phyloP scores from a whole-genome alignment of 1,140 invertebrate genomes.

The Pentalonia nigronervosa region DNA sequence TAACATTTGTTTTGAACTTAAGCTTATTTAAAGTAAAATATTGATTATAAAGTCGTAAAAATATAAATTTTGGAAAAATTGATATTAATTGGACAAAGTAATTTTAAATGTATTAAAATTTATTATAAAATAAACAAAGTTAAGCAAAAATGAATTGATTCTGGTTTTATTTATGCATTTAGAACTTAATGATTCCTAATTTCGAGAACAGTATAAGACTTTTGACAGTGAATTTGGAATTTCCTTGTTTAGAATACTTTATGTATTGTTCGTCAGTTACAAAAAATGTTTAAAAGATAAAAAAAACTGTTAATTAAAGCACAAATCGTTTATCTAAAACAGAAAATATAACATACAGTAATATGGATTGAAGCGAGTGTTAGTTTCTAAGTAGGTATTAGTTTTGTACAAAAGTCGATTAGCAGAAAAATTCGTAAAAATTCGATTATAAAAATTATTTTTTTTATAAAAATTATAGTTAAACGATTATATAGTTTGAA shows the following conservation, averaged over 20 bases:
- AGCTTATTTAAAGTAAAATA: background rate
- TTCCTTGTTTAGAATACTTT: background rate
- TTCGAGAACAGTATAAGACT: background rate
- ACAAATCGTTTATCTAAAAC: background rate
- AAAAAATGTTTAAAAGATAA: background rate
- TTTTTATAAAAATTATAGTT: too few relatives aligned
- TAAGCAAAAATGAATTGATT: background rate
- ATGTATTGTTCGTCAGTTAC: background rate
- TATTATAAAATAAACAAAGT: background rate
- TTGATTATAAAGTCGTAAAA: background rate
- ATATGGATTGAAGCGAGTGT: background rate
- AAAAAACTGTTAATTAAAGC: background rate
- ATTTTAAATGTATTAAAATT: background rate
- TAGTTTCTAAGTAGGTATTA: background rate
- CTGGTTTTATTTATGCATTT: background rate
- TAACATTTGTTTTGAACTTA: background rate
- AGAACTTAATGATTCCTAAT: background rate
- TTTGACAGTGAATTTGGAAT: background rate
- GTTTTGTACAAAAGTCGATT: background rate
- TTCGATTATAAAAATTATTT: too few relatives aligned
- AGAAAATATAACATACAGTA: background rate
- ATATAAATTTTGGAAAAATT: background rate
- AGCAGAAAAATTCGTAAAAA: background rate
- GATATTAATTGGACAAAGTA: background rate
- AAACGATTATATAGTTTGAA: constrained; percentile 2